phyloP scores from a whole-genome alignment of 2,113 vertebrate species.

The Galeopterus variegatus region DNA sequence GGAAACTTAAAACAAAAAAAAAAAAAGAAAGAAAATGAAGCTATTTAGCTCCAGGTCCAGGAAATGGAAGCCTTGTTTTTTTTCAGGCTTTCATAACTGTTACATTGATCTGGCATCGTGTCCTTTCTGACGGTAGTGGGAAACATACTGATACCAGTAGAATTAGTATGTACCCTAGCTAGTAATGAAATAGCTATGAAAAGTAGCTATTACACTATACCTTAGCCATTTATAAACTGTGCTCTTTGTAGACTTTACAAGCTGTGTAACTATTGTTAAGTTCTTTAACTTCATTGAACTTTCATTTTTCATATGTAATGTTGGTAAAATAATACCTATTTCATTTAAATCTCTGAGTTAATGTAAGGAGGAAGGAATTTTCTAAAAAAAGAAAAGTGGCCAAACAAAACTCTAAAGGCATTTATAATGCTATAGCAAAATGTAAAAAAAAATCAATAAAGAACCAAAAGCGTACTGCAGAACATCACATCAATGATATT shows the following conservation, averaged over 20 bases:
- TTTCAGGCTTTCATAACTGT: background rate
- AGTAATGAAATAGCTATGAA: background rate
- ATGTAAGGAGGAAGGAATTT: background rate
- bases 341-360: background rate
- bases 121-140: background rate
- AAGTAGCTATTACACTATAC: background rate
- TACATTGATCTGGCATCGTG: background rate
- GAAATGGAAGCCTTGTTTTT: background rate
- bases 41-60: background rate
- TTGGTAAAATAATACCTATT: background rate
- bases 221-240: background rate
- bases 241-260: background rate
- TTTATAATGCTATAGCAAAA: background rate
- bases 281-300: background rate
- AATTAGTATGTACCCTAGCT: background rate
- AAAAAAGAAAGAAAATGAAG: conserved; percentile 4
- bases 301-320: background rate
- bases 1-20: conserved; percentile 5
- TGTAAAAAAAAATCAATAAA: background rate
- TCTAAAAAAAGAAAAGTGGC: background rate
- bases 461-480: background rate
- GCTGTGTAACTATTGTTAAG: background rate
- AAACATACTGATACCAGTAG: background rate
- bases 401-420: background rate
- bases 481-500: background rate